Percentiles rank a stretch among this genome's conserved stretches.
phyloP scores from a whole-genome alignment of 1,140 invertebrate genomes.

The Drosophila sp. region DNA sequence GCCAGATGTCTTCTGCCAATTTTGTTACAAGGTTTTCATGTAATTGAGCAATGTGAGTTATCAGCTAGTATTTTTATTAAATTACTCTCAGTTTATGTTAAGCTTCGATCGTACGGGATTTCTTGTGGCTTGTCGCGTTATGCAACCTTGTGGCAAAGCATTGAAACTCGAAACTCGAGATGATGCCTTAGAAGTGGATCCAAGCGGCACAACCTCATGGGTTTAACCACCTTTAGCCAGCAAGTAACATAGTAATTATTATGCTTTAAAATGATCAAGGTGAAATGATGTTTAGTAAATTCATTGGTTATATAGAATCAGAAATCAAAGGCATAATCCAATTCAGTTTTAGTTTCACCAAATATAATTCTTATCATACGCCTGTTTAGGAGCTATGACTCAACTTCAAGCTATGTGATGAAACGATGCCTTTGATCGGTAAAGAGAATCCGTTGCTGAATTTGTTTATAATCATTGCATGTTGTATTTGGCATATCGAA shows the following conservation, averaged over 20 bases:
- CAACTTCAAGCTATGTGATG: neutral
- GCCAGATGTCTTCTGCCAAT: neutral
- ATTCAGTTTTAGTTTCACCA: neutral
- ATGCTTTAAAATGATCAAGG: neutral
- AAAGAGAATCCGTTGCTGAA: too few relatives aligned
- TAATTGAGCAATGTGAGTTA: constrained; percentile 1
- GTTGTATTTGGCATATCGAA: neutral
- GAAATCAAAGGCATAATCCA: constrained; percentile 17
- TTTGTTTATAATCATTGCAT: too few relatives aligned
- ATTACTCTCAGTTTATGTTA: neutral
- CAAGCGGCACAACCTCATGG: neutral
- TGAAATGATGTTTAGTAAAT: too few relatives aligned
- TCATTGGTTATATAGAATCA: neutral
- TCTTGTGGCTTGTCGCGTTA: constrained; percentile 2
- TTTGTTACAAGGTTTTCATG: neutral
- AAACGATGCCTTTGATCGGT: too few relatives aligned
- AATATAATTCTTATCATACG: too few relatives aligned
- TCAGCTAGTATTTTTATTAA: constrained; percentile 7
- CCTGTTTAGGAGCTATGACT: neutral
- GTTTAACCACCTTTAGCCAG: neutral
- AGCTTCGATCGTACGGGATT: neutral
- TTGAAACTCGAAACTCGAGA: constrained; percentile 16
- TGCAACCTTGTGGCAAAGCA: neutral
- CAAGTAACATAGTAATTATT: neutral
- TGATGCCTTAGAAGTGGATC: constrained; percentile 41